Conservation (phyloP, 1,140 invertebrate species). For the Fopius arisanus region DNA sequence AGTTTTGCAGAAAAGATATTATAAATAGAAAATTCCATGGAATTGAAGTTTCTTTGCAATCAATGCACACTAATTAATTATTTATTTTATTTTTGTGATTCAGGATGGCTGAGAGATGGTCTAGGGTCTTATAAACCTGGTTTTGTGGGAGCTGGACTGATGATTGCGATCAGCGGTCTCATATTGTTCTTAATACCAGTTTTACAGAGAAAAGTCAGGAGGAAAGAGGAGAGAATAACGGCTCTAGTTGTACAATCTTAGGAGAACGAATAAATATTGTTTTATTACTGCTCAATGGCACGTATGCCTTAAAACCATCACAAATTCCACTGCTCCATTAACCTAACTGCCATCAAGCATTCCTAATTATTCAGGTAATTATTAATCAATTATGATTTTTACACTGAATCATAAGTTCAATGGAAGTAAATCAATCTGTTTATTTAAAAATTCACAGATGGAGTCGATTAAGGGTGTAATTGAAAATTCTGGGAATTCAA, state of each 20-base stretch:
- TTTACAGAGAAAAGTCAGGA: slow-evolving; percentile 67
- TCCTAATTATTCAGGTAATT: too few relatives aligned
- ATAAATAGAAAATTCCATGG: too few relatives aligned
- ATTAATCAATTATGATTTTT: too few relatives aligned
- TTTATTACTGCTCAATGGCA: background rate
- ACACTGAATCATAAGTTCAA: too few relatives aligned
- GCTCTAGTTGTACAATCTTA: background rate
- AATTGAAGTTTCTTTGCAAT: background rate
- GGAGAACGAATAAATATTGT: background rate
- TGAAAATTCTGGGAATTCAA: too few relatives aligned
- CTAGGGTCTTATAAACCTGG: slow-evolving; percentile 82
- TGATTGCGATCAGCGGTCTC: slow-evolving; percentile 85
- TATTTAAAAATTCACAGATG: too few relatives aligned
- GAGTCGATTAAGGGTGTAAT: too few relatives aligned
- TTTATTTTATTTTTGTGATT: slow-evolving; percentile 26
- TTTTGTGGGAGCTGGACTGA: slow-evolving; percentile 82
- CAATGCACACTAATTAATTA: background rate
- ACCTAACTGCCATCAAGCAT: too few relatives aligned
- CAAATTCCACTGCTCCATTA: too few relatives aligned
- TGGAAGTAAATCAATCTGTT: too few relatives aligned
- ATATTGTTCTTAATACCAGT: slow-evolving; percentile 88
- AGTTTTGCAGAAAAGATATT: too few relatives aligned
- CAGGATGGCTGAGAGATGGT: slow-evolving; percentile 83
- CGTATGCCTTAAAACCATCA: too few relatives aligned
- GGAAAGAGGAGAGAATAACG: background rate